Evolutionary conservation across 2,113 vertebrate species (phyloP), one percentile per base, ranked within the genome.

Genomic region (Notiomystis cincta): DNA sequence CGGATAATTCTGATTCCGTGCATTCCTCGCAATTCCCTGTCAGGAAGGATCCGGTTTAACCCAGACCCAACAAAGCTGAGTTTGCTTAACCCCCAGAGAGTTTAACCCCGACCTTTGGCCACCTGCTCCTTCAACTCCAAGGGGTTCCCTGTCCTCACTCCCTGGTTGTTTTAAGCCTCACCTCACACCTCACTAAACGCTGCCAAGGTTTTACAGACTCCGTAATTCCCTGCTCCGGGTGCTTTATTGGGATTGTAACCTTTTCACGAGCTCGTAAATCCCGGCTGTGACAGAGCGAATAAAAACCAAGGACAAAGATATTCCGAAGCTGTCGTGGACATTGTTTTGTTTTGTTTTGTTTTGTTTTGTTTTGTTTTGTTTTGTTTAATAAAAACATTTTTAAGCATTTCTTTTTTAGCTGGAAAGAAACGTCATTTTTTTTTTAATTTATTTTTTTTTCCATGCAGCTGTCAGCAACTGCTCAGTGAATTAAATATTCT

Each of bases 231-330:
- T 14, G 91, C 38, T 60, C 82, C 1, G 1, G 3, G 37, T 16
- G 35, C 15, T 93, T 88, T 90, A 70, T 57, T 83, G 87, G 61
- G 64, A 86, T 60, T 69, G 50, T 81, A 94, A 96, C 82, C 75
- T 94, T 94, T 95, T 94, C 85, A 65, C 38, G 87, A 94, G 88
- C 48, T 50, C 78, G 76, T 90, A 92, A 96, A 95, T 82, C 83
- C 79, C 42, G 7, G 7, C 91, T 4, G 44, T 6, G 79, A 71
- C 81, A 51, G 30, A 67, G 33, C 1, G 20, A 77, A 60, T 25
- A 11, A 54, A 90, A 87, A 13, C 16, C 15, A 9, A 44, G 35
- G 67, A 48, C 48, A 42, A 82, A 75, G 71, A 73, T 45, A 87
- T 45, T 50, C 38, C 90, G 62, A 84, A 93, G 51, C 51, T 76